phyloP scores from a whole-genome alignment of 2,113 vertebrate genomes.

The Athene cunicularia region DNA sequence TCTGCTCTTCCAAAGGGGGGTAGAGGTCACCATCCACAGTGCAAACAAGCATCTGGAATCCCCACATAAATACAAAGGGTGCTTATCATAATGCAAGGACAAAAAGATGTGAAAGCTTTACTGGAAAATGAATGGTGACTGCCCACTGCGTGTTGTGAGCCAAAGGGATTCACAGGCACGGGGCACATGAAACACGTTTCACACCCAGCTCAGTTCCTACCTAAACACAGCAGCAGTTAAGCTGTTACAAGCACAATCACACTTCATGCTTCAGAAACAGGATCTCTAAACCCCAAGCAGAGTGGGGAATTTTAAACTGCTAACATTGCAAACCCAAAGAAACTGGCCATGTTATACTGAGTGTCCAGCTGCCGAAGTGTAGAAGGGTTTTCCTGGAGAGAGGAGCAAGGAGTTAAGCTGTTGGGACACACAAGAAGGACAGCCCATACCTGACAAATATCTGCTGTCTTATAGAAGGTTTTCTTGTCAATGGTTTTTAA shows the following conservation, averaged over 20 bases:
- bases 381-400: neutral
- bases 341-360: neutral
- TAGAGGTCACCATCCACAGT: constrained; percentile 95
- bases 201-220: neutral
- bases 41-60: constrained; percentile 92
- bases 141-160: neutral
- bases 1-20: constrained; percentile 92
- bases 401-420: neutral
- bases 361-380: neutral
- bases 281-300: neutral
- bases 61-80: neutral
- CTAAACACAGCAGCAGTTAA: neutral
- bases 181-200: neutral
- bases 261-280: neutral
- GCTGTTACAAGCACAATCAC: neutral
- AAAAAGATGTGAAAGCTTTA: neutral
- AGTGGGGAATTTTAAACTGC: neutral
- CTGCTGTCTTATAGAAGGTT: constrained; percentile 94
- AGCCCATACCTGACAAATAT: constrained; percentile 90
- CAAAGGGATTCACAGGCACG: neutral
- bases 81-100: neutral
- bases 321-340: neutral
- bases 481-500: constrained; percentile 95
- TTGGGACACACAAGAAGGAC: neutral
- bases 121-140: neutral